Evolutionary conservation across 2,888 invertebrate genomes (phyloP), one percentile per base, ranked within the genome.

Genomic region (Ophion ventricosus): DNA sequence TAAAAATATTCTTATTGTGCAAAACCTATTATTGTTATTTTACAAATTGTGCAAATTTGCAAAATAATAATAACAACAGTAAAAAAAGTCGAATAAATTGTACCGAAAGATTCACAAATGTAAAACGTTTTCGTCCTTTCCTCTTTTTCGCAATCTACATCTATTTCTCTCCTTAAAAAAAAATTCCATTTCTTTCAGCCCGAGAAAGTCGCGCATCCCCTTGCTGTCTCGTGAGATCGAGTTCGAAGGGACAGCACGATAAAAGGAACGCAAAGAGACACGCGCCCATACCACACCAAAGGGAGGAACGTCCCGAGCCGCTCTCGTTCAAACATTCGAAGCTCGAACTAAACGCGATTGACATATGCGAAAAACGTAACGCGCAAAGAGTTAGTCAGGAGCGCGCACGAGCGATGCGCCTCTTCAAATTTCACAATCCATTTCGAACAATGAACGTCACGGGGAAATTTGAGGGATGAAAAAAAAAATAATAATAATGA

Each of bases 401-500:
- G 81, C 79, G 49, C 17, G 81, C 79, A 17, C 17, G 49, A 49
- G 76, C 26, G 54, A 56, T 56, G 85, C 78, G 87, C 90, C 87
- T 49, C 90, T 90, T 90, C 87, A 88, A 90, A 89, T 89, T 91
- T 92, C 88, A 67, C 79, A 89, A 92, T 90, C 84, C 84, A 83
- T 63, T 66, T 67, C 82, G 86, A 88, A 91, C 90, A 92, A 92
- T 90, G 79, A 40, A 43, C 40, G 61, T 54, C 61, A 61, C 11
- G 25, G 76, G 67, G 72, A 57, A 57, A 63, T 79, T 83, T 86
- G 85, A 86, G 81, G 88, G 84, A 88, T 87, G 69, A 87, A 87
- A 80, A 57, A 57, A 57, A 57, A 57, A 57, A 23, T 17, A 4
- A 57, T 23, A 57, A 81, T n/a, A n/a, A 88, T 87, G 69, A 87